Evolutionary conservation across 1,140 invertebrate genomes (phyloP).

Genomic region (Drosophila guanche): DNA sequence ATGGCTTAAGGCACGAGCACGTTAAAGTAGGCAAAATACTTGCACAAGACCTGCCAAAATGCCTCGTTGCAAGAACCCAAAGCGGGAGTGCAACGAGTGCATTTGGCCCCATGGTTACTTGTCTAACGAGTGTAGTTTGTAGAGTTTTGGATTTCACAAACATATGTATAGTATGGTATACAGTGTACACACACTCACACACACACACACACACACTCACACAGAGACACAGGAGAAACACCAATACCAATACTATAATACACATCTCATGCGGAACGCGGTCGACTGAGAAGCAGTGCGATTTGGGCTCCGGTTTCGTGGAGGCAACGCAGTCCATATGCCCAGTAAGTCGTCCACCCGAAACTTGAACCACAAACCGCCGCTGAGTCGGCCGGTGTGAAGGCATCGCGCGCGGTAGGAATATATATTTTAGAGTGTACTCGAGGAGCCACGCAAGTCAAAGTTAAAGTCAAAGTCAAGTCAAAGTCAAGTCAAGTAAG

Average conservation of each 20-base stretch:
- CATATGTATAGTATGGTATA: no score
- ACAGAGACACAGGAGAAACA: constrained; percentile 14
- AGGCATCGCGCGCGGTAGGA: background rate
- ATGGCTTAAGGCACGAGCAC: no score
- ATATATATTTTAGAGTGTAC: no score
- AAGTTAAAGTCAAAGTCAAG: constrained; percentile 16
- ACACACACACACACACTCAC: constrained; percentile 25
- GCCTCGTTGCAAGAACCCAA: no score
- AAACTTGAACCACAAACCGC: constrained; percentile 25
- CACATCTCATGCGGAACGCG: constrained; percentile 42
- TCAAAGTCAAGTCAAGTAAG: constrained; percentile 30
- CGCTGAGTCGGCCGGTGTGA: constrained; percentile 1
- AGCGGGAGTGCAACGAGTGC: no score
- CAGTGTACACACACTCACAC: constrained; percentile 5
- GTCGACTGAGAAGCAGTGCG: no score
- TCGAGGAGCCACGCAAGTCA: constrained; percentile 6
- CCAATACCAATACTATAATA: constrained; percentile 58
- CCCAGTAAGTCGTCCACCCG: constrained; percentile 29
- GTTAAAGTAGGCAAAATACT: no score
- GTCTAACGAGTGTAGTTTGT: no score
- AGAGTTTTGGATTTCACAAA: no score
- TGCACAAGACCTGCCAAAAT: no score
- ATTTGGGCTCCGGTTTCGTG: no score
- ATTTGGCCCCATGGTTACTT: no score
- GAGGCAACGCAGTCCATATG: constrained; percentile 9